These are phyloP conservation scores for Grus americana DNA, from an alignment of 2,113 vertebrate species.

Conservation along the genomic window DNA sequence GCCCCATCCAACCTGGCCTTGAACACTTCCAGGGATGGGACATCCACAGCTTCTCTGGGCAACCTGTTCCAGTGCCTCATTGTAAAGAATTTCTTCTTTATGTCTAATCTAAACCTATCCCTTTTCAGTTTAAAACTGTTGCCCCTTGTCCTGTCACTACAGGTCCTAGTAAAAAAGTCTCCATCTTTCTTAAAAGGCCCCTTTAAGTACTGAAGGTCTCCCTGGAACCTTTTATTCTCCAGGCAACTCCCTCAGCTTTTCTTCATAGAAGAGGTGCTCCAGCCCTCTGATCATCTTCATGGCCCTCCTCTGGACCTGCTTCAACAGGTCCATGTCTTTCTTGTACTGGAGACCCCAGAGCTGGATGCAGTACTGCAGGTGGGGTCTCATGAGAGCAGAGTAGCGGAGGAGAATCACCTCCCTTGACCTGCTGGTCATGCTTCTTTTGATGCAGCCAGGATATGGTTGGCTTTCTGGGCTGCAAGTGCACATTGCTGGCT, in stretches of 20 bases:
- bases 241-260: background rate
- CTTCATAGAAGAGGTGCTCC: background rate
- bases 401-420: background rate
- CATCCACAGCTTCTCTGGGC: background rate
- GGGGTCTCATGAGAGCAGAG: rapidly evolving
- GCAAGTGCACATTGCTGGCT: rapidly evolving
- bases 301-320: background rate
- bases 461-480: background rate
- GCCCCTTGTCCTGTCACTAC: background rate
- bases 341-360: background rate
- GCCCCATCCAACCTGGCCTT: background rate
- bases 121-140: background rate
- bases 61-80: background rate
- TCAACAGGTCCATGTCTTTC: background rate
- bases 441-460: background rate
- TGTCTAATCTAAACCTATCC: background rate
- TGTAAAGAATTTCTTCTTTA: background rate
- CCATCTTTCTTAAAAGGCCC: background rate
- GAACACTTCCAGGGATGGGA: too few relatives aligned
- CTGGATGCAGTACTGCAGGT: background rate
- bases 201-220: background rate
- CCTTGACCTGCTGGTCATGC: rapidly evolving
- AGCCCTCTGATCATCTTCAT: background rate
- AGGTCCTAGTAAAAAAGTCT: background rate
- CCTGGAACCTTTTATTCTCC: background rate